Base-by-base conservation (phyloP, 2,113 vertebrate genomes). In the Nerophis lumbriciformis region DNA sequence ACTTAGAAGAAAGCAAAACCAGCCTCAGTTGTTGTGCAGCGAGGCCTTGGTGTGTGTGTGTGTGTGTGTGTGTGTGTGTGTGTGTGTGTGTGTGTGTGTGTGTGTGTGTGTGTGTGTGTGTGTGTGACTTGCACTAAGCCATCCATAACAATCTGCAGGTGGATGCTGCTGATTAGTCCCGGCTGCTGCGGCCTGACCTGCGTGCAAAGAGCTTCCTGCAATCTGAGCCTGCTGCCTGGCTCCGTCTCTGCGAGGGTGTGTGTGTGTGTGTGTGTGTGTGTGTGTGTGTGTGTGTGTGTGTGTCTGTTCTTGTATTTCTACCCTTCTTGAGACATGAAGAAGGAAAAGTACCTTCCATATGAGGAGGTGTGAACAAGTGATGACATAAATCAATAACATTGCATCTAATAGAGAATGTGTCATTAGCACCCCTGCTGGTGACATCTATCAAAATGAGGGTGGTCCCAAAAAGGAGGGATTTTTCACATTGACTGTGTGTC, bases 121-220 rank as follows among this genome's bases (percentile, higher is more conserved):
- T 59, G 73, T 68, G 77, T 68, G 73, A 63, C 77, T 84, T 79
- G 83, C 81, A 78, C 85, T 86, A 89, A 89, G 83, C 85, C 87
- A 89, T 88, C 85, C 87, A 83, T 89, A 90, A 90, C 88, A 85
- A 90, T 85, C 80, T 88, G 88, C 88, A 88, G 88, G 88, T 90
- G 88, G 84, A 89, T 87, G 75, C 69, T 74, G 84, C 85, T 89
- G 87, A 87, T 88, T 90, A 89, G 83, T 87, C 86, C 85, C 88
- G 85, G 87, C 85, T 88, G 88, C 86, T 82, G 83, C 68, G 77
- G 85, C 84, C 86, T 69, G 83, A 85, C 80, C 85, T 85, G 87
- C 86, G 86, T 89, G 87, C 88, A 86, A 90, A 89, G 82, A 83
- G 84, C 85, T 89, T 89, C 88, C 87, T 90, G 88, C 84, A 88